Base-by-base conservation (phyloP, 2,797 vertebrate species). In the Ataeniobius toweri region DNA sequence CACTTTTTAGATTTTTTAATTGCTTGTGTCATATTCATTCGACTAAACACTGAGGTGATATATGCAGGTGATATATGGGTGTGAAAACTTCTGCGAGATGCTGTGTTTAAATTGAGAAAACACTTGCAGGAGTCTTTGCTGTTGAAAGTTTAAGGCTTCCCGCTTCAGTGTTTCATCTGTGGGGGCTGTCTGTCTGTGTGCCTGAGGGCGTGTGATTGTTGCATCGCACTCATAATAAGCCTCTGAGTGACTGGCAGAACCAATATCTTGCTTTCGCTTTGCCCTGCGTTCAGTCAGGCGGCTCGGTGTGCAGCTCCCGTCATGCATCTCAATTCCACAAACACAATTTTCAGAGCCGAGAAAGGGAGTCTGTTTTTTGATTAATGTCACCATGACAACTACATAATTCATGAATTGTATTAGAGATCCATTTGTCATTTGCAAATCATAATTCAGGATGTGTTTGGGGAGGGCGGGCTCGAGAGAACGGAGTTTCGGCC, bases 401-500 rank as follows among this genome's bases (percentile, higher is more conserved):
- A 93, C 94, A 95, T 95, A 95, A 96, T 95, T 95, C 93, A 95
- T 95, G 95, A 94, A 93, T 94, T 94, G 92, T 94, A 95, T 96
- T 96, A 95, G 95, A 79, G 78, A 88, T 92, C 92, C 92, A 94
- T 95, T 95, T 95, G 93, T 95, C 92, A 92, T 94, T 92, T 92
- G 89, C 91, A 90, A 94, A 94, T 93, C 94, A 89, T 93, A 92
- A 94, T 94, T 95, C 89, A 90, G 85, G 84, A 84, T 93, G 90
- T 86, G 85, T 78, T 88, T 84, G 85, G 72, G 73, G 78, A 77
- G 83, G 75, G 77, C 61, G 51, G 83, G 83, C 71, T 76, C 24
- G 13, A 71, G 80, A 85, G 76, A 46, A 78, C 73, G 51, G 58
- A 73, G 70, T 81, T 59, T 46, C 71, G 31, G 76, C 74, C 88